Conservation (phyloP, 1,140 invertebrate genomes). For the Diabrotica undecimpunctata region DNA sequence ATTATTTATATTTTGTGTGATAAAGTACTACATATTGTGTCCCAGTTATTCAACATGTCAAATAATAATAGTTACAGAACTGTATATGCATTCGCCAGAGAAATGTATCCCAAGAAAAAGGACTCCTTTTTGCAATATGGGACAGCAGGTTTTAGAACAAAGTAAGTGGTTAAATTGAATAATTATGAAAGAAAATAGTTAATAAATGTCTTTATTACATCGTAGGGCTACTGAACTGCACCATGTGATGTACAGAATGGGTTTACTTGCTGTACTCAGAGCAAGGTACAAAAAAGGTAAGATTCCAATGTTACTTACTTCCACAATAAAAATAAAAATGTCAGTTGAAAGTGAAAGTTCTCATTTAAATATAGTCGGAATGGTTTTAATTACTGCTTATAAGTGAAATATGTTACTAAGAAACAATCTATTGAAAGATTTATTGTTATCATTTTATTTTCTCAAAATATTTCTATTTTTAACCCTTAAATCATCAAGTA, state of each 20-base stretch:
- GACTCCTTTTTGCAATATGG: slow-evolving; percentile 63
- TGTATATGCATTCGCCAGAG: slow-evolving; percentile 67
- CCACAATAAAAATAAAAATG: slow-evolving; percentile 7
- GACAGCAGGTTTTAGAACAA: slow-evolving; percentile 66
- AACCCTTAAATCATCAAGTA: no score
- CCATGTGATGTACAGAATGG: slow-evolving; percentile 90
- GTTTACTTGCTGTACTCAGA: slow-evolving; percentile 82
- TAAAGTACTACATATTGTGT: not conserved
- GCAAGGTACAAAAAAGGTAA: slow-evolving; percentile 76
- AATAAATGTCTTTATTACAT: slow-evolving; percentile 37
- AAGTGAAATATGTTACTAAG: not conserved
- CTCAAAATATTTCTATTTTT: no score
- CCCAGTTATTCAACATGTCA: slow-evolving; percentile 36
- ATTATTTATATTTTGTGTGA: slow-evolving; percentile 1
- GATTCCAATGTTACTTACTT: not conserved
- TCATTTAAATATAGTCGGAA: no score
- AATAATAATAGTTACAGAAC: slow-evolving; percentile 46
- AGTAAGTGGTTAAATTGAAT: slow-evolving; percentile 51
- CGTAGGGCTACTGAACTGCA: slow-evolving; percentile 75
- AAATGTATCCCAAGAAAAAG: slow-evolving; percentile 67
- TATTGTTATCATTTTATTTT: no score
- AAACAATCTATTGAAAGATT: no score
- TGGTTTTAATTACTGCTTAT: not conserved
- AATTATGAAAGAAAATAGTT: slow-evolving; percentile 10
- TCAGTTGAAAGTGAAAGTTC: not conserved